Evolutionary conservation across 2,797 vertebrate species (phyloP), one percentile per base, ranked within the genome.

Genomic region (Darevskia mixta): DNA sequence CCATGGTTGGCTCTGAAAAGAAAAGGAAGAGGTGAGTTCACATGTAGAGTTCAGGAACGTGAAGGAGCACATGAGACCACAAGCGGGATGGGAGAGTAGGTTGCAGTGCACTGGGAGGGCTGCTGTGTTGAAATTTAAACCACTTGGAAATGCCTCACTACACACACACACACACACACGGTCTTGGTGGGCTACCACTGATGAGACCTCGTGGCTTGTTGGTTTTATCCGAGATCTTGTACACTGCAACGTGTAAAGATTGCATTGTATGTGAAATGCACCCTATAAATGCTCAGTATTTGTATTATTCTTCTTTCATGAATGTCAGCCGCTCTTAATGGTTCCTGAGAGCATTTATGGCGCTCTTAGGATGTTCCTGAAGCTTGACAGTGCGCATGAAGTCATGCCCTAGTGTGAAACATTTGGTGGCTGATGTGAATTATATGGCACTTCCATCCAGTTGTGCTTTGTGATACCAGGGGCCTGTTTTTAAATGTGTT

Each of bases 321-420:
- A 55, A 5, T 25, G 32, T 17, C 49, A 61, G 35, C 32, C 3
- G 38, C 55, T 18, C 49, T 41, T 49, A 73, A 61, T 20, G 82
- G 6, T 67, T 41, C 29, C 13, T 76, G 49, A 15, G 13, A 55
- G 43, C 45, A 79, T 72, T 49, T 69, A 77, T 67, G 15, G 32
- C 41, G n/a, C 10, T 25, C 41, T 29, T 8, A 8, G 18, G 32
- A 38, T 84, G 43, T 86, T n/a, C 32, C 64, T 69, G 64, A 49
- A 27, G 13, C 58, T 23, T 86, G 77, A 43, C 55, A 82, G 11
- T 15, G 13, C 35, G 4, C 72, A 5, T n/a, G 25, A 83, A 23
- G 77, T 90, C 71, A 64, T 61, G 79, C 86, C 81, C 35, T 75
- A 3, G 49, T 86, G 0, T 90, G 90, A 89, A 82, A 82, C 55